Percentiles rank a stretch among this genome's conserved stretches.
Conservation (phyloP, 2,113 vertebrate genomes). For the Platysteira castanea region DNA sequence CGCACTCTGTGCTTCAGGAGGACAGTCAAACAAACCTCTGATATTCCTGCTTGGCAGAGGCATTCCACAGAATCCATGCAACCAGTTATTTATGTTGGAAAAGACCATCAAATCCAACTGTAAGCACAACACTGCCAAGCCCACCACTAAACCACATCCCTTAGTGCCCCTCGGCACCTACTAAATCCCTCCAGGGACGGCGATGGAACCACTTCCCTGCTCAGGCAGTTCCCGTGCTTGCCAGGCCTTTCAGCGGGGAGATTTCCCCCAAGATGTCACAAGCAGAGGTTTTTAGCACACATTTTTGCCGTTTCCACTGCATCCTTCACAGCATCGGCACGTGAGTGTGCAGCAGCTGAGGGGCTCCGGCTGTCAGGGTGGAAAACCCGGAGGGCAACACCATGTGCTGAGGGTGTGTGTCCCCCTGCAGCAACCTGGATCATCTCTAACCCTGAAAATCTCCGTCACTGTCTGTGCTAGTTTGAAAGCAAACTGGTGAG, state of each 20-base stretch:
- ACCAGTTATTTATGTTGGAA: not conserved
- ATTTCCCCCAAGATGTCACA: accelerated
- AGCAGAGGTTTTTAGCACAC: not conserved
- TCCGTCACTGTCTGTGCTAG: accelerated
- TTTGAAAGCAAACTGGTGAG: too few species aligned
- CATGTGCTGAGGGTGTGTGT: accelerated
- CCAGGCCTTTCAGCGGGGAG: not conserved
- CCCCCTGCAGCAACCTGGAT: too few species aligned
- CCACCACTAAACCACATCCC: not conserved
- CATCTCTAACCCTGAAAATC: not conserved
- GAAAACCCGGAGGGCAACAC: accelerated
- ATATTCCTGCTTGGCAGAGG: not conserved
- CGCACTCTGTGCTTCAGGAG: not conserved
- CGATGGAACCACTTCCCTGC: not conserved
- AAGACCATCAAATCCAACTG: not conserved
- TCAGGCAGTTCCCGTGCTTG: not conserved
- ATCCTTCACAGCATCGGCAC: not conserved
- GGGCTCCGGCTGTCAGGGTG: not conserved
- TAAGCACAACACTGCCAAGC: not conserved
- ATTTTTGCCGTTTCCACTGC: accelerated
- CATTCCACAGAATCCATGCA: not conserved
- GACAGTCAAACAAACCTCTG: not conserved
- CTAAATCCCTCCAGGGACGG: not conserved
- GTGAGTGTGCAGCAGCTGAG: not conserved
- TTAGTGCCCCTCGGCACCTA: not conserved